Base-by-base conservation (phyloP, 1,140 invertebrate species). In the Conus betulinus region DNA sequence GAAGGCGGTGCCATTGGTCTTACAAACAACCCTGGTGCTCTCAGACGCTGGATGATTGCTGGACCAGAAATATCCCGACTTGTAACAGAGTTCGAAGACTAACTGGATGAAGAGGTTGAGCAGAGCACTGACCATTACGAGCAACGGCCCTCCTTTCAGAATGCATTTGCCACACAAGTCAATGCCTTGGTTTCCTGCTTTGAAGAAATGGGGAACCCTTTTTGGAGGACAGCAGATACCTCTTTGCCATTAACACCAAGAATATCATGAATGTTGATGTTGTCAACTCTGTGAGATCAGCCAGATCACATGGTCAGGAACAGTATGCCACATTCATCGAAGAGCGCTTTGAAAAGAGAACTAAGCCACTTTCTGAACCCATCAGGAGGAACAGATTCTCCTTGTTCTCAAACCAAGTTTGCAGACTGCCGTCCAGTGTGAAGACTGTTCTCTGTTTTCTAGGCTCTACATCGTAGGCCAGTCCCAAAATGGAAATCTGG, bases 1-100 rank as follows among this genome's bases (percentile, higher is more conserved):
- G 88, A 90, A 23, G 91, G 93, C 60, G 91, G 90, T 52, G 92
- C 90, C 17, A 86, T 93, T 39, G 91, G 91, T 17, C 52, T 92
- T 5, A 91, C 89, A 15, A 79, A 88, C 39, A 81, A 90, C 57
- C 83, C 86, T 39, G 60, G 17, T n/a, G 88, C 84, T 11, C 84
- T 88, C 27, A 39, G 63, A 53, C 76, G 87, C 82, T 89, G 87
- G 84, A 90, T 88, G 86, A 39, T 89, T 57, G 71, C 82, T 11
- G 84, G 88, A 10, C 87, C 88, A 1, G 88, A 86, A 74, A 78
- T 74, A 23, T 13, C 71, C 15, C 17, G 71, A 8, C 13, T 74
- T 8, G n/a, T 25, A 20, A 74, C 71, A 74, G 71, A 74, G 71
- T 74, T 74, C 23, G 71, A 74, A 74, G n/a, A n/a, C 7, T 6